Evolutionary conservation across 2,113 vertebrate species (phyloP).

Genomic region (Equus przewalskii): DNA sequence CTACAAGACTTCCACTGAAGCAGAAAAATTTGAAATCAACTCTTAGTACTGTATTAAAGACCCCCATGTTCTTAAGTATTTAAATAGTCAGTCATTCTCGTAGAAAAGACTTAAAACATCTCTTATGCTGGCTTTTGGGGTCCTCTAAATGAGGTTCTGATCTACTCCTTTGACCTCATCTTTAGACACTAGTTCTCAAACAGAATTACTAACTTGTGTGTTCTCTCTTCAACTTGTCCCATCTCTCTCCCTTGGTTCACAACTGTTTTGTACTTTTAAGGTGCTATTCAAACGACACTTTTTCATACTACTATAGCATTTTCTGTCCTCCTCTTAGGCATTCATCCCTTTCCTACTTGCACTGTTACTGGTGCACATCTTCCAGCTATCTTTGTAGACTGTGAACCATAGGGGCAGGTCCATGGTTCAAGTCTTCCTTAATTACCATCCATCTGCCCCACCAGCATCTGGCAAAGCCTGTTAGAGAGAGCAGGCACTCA

Average conservation of each 20-base stretch:
- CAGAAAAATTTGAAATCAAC: conserved; percentile 63
- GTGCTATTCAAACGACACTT: neutral
- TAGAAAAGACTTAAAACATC: neutral
- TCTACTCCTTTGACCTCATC: neutral
- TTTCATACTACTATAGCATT: neutral
- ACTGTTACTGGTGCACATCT: neutral
- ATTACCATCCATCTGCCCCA: neutral
- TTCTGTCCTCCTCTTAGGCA: neutral
- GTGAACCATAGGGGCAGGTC: neutral
- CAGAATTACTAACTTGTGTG: neutral
- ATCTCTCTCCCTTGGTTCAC: neutral
- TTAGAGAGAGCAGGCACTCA: neutral
- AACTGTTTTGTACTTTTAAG: neutral
- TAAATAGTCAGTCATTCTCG: neutral
- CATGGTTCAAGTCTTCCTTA: neutral
- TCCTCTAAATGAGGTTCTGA: neutral
- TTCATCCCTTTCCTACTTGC: neutral
- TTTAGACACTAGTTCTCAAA: neutral
- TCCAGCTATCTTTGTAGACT: neutral
- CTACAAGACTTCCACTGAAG: conserved; percentile 37
- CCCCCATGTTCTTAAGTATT: neutral
- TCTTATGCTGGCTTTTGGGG: neutral
- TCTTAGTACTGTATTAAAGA: conserved; percentile 49
- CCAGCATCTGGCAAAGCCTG: neutral
- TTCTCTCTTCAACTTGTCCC: neutral